A percentile compares a stretch with the other conserved stretches of the same genome.
phyloP scores from a whole-genome alignment of 1,140 invertebrate species.

The Cherax destructor region DNA sequence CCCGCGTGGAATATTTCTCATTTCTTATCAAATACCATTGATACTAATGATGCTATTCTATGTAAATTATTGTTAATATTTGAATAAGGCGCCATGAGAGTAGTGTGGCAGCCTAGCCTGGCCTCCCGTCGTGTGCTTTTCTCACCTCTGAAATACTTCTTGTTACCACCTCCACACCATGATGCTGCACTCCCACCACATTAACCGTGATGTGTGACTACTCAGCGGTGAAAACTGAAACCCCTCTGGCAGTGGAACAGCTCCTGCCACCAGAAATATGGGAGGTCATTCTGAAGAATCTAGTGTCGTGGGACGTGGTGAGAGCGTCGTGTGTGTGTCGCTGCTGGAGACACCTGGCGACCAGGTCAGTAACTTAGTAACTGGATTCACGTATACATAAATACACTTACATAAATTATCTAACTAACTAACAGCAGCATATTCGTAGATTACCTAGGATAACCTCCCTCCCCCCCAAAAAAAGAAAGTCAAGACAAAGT shows the following conservation, averaged over 20 bases:
- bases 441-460: no score
- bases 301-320: slow-evolving; percentile 20
- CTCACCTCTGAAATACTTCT: background rate
- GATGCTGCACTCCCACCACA: background rate
- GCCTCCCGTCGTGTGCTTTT: background rate
- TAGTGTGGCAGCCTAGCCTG: background rate
- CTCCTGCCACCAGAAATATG: slow-evolving; percentile 57
- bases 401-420: no score
- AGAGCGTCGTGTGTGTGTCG: slow-evolving; percentile 30
- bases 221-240: background rate
- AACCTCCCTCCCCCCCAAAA: no score
- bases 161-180: background rate
- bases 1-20: no score
- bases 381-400: no score
- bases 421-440: no score
- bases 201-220: background rate
- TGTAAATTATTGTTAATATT: background rate
- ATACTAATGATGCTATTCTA: no score
- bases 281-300: slow-evolving; percentile 30
- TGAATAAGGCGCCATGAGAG: background rate
- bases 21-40: no score
- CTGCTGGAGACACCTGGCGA: slow-evolving; percentile 59
- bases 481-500: no score
- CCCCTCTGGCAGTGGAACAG: background rate
- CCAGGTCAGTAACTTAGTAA: slow-evolving; percentile 26